Percentiles rank a stretch among this genome's conserved stretches.
Conservation (phyloP, 2,797 vertebrate genomes). For the Gymnothorax reevesii region DNA sequence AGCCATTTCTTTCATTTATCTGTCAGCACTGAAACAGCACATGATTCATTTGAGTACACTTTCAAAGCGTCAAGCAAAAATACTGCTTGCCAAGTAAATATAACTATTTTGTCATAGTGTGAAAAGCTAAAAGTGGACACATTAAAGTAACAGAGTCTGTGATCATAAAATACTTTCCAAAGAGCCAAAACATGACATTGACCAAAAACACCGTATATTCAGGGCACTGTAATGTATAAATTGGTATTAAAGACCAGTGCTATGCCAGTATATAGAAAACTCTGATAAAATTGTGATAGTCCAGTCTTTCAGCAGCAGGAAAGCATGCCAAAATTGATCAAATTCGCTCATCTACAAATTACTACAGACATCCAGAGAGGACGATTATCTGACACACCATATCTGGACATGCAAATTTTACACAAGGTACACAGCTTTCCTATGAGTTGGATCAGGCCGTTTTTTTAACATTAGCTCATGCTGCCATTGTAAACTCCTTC, state of each 20-base stretch:
- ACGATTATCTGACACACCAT: background rate
- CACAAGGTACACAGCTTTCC: background rate
- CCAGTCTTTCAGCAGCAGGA: conserved; percentile 12
- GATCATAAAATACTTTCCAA: conserved; percentile 6
- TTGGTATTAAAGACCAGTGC: conserved; percentile 9
- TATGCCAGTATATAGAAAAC: background rate
- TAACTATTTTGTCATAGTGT: background rate
- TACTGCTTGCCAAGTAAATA: background rate
- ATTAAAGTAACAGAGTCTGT: background rate
- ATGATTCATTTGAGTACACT: background rate
- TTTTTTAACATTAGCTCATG: background rate
- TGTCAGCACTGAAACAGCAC: background rate
- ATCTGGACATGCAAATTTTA: conserved; percentile 25
- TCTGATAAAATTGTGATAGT: background rate
- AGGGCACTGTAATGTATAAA: background rate
- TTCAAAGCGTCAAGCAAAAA: background rate
- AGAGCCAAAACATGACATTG: background rate
- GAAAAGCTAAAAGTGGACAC: background rate
- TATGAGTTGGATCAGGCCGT: background rate
- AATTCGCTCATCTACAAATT: background rate
- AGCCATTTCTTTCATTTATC: background rate
- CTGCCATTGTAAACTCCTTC: background rate
- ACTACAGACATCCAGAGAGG: background rate
- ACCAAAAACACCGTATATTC: background rate
- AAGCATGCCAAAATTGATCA: conserved; percentile 4